Conservation (phyloP, 2,113 vertebrate species). For the Psophia crepitans region DNA sequence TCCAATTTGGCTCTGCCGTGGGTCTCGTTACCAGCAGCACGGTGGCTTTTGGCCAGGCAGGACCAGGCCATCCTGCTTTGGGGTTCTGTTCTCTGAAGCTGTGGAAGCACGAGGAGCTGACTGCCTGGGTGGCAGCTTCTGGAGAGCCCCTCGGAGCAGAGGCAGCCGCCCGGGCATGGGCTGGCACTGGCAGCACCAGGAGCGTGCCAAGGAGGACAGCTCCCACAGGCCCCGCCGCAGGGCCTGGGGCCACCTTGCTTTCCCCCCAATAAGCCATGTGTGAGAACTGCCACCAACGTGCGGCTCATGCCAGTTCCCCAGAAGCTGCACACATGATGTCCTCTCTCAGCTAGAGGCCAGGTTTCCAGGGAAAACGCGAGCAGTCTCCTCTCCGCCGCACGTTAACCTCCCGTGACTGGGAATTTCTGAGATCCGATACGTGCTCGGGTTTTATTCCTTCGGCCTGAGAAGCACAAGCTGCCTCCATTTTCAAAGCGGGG, state of each 20-base stretch:
- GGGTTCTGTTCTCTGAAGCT: background rate
- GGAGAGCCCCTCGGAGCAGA: background rate
- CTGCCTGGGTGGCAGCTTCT: background rate
- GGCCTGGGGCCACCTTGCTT: background rate
- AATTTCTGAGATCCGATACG: background rate
- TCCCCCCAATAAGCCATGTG: accelerated
- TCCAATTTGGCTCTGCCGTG: too few species aligned
- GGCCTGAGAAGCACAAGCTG: background rate
- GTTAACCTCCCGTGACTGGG: accelerated
- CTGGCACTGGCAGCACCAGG: background rate
- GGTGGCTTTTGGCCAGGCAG: background rate
- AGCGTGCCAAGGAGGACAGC: background rate
- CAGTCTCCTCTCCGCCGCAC: background rate
- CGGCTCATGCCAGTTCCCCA: background rate
- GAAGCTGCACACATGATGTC: accelerated
- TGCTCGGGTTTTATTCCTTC: background rate
- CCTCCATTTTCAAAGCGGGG: background rate
- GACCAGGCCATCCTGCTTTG: background rate
- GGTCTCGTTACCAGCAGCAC: background rate
- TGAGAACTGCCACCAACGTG: background rate
- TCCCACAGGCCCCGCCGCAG: background rate
- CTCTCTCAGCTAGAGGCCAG: background rate
- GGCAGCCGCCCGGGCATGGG: background rate
- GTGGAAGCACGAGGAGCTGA: background rate
- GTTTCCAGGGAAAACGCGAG: background rate